Percentiles rank a stretch among this genome's conserved stretches.
These are phyloP conservation scores for Camponotus pennsylvanicus DNA, from an alignment of 1,140 invertebrate genomes.

Conservation along the genomic window DNA sequence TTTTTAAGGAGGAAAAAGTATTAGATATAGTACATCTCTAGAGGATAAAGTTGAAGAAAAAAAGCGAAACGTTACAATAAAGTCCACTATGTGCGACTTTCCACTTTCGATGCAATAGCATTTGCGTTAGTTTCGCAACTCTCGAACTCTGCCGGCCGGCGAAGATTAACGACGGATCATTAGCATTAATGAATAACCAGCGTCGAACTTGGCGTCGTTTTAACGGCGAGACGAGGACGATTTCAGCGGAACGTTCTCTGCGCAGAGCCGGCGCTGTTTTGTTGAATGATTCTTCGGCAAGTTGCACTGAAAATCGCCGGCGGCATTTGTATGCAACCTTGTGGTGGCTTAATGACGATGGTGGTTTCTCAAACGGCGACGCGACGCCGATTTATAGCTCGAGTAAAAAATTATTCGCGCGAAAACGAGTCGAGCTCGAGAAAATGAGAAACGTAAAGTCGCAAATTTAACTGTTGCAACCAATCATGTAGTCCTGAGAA, in stretches of 20 bases:
- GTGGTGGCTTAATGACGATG: constrained; percentile 39
- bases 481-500: not conserved
- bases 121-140: constrained; percentile 31
- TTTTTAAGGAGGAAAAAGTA: not conserved
- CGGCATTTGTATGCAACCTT: constrained; percentile 46
- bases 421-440: constrained; percentile 1
- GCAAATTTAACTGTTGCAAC: not conserved
- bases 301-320: constrained; percentile 39
- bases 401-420: constrained; percentile 4
- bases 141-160: not conserved
- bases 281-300: constrained; percentile 37
- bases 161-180: constrained; percentile 33
- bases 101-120: constrained; percentile 6
- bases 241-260: constrained; percentile 12
- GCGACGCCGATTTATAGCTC: constrained; percentile 17
- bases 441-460: constrained; percentile 5
- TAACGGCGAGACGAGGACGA: constrained; percentile 7
- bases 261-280: constrained; percentile 30
- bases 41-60: not conserved
- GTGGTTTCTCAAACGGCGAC: constrained; percentile 22
- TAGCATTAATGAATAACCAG: constrained; percentile 54
- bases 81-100: not conserved
- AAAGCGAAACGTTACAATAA: not conserved
- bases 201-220: constrained; percentile 41
- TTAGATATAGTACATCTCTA: not conserved